Evolutionary conservation across 1,140 invertebrate genomes (phyloP).

Genomic region (Metopolophium dirhodum): DNA sequence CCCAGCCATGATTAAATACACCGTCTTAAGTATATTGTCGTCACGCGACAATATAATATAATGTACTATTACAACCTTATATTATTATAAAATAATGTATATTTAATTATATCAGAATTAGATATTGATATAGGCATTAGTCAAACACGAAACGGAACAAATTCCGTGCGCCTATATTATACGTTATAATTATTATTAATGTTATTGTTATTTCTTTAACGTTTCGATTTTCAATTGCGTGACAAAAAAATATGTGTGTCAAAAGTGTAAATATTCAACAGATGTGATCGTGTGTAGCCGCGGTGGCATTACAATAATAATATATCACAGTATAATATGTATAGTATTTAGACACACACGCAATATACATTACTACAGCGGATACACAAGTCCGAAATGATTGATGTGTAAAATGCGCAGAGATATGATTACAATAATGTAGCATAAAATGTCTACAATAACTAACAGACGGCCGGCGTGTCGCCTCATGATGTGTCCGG

Average conservation of each 20-base stretch:
- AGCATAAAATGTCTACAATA: not conserved
- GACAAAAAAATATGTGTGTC: constrained; percentile 1
- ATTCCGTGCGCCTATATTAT: not conserved
- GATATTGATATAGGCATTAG: not conserved
- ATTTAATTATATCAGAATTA: not conserved
- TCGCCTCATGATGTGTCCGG: not conserved
- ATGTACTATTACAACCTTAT: not conserved
- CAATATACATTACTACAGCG: not conserved
- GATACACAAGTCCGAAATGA: constrained; percentile 6
- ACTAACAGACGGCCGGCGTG: not conserved
- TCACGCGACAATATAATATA: not conserved
- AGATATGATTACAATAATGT: not conserved
- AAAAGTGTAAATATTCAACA: constrained; percentile 19
- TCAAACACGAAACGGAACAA: not conserved
- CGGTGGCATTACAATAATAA: not conserved
- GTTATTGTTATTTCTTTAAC: not conserved
- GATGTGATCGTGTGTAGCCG: not conserved
- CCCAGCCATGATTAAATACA: not conserved
- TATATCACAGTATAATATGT: not conserved
- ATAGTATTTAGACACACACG: not conserved
- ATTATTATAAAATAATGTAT: not conserved
- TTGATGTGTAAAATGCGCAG: constrained; percentile 15
- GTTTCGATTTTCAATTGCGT: not conserved
- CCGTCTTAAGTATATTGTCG: not conserved
- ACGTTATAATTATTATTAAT: not conserved